These are phyloP conservation scores for Brachymystax lenok DNA, from an alignment of 2,797 vertebrate species.

Conservation along the genomic window DNA sequence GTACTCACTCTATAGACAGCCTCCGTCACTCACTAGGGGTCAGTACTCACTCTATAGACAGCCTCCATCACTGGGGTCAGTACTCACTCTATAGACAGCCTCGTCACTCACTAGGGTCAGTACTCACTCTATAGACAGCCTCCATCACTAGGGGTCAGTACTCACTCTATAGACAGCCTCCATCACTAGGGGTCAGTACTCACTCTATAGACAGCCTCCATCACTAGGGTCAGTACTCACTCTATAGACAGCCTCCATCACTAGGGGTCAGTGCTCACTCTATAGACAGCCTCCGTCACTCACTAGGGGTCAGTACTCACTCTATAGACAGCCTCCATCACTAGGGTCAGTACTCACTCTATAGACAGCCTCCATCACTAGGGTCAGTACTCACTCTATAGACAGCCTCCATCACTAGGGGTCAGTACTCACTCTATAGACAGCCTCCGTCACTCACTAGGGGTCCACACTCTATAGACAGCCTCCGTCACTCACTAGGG, in stretches of 20 bases:
- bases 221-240: no score
- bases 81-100: background rate
- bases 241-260: background rate
- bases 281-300: conserved; percentile 86
- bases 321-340: background rate
- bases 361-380: conserved; percentile 86
- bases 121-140: conserved; percentile 83
- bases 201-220: conserved; percentile 87
- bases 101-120: conserved; percentile 19
- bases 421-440: conserved; percentile 79
- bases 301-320: no score
- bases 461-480: background rate
- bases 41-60: conserved; percentile 81
- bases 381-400: background rate
- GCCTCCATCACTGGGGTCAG: no score
- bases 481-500: background rate
- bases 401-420: background rate
- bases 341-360: conserved; percentile 72
- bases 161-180: background rate
- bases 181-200: conserved; percentile 48
- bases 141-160: no score
- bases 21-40: background rate
- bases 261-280: conserved; percentile 70
- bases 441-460: no score
- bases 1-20: background rate